A percentile compares a stretch with the other conserved stretches of the same genome.
Evolutionary conservation across 2,113 vertebrate species (phyloP).

Genomic region (Hippocampus zosterae): DNA sequence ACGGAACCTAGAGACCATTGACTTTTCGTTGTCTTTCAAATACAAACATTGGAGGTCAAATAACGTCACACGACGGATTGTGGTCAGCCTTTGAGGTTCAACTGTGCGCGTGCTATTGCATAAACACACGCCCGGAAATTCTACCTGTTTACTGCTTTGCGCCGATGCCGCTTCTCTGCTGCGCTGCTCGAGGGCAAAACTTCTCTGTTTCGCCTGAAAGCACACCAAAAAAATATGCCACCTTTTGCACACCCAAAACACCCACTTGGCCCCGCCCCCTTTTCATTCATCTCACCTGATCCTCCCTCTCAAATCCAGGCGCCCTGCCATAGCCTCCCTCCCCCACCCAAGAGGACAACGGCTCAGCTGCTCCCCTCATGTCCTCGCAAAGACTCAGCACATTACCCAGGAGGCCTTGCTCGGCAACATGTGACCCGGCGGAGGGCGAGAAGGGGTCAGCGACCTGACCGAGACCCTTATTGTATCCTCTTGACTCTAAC

Average conservation of each 20-base stretch:
- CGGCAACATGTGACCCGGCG: conserved; percentile 73
- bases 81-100: not conserved
- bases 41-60: too few species aligned
- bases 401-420: conserved; percentile 69
- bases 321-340: conserved; percentile 88
- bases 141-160: conserved; percentile 88
- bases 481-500: conserved; percentile 32
- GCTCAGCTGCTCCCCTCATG: conserved; percentile 68
- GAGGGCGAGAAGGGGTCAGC: conserved; percentile 71
- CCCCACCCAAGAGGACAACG: conserved; percentile 73
- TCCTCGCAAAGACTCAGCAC: conserved; percentile 67
- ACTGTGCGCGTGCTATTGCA: not conserved
- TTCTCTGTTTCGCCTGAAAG: conserved; percentile 84
- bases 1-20: too few species aligned
- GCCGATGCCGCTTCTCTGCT: conserved; percentile 80
- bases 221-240: conserved; percentile 21
- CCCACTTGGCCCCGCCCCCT: not conserved
- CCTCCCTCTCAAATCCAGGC: conserved; percentile 94
- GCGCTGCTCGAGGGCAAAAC: conserved; percentile 86
- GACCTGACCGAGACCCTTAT: conserved; percentile 53
- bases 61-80: too few species aligned
- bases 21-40: too few species aligned
- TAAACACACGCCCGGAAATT: not conserved
- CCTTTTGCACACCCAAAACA: not conserved
- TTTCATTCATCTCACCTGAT: conserved; percentile 76